These are phyloP conservation scores for Fragum sueziense DNA, from an alignment of 2,888 invertebrate species.

Conservation along the genomic window DNA sequence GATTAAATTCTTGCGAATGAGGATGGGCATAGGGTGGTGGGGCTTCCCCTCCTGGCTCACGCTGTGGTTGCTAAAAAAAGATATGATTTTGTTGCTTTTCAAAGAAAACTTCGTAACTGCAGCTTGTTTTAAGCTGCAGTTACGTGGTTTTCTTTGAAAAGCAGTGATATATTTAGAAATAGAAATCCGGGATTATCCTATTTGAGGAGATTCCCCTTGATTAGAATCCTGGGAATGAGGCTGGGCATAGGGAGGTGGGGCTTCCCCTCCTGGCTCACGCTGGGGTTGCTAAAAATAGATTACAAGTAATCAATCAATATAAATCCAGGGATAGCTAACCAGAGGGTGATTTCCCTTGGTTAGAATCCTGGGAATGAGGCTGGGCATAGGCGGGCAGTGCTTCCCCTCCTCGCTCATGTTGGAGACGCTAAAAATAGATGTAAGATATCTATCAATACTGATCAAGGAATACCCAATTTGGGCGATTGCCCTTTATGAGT, in stretches of 20 bases:
- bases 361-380: slow-evolving; percentile 29
- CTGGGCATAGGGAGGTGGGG: slow-evolving; percentile 58
- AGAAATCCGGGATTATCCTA: no score
- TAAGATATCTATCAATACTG: no score
- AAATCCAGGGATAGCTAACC: no score
- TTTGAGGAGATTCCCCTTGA: slow-evolving; percentile 8
- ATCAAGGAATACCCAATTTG: no score
- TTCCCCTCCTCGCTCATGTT: slow-evolving; percentile 48
- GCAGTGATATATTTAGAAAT: no score
- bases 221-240: slow-evolving; percentile 26
- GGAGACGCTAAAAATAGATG: slow-evolving; percentile 20
- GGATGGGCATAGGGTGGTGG: slow-evolving; percentile 61
- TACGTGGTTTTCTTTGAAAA: no score
- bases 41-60: slow-evolving; percentile 52
- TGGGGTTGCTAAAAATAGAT: slow-evolving; percentile 31
- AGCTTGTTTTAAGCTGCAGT: no score
- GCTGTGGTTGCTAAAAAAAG: slow-evolving; percentile 22
- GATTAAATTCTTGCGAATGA: slow-evolving; percentile 22
- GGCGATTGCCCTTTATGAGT: no score
- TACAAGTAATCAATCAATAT: no score
- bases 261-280: slow-evolving; percentile 52
- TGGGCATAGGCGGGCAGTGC: slow-evolving; percentile 59
- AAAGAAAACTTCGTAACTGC: no score
- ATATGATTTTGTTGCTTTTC: no score
- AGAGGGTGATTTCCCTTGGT: slow-evolving; percentile 21